A percentile compares a stretch with the other conserved stretches of the same genome.
Evolutionary conservation across 2,797 vertebrate species (phyloP).

Genomic region (Selene dorsalis): DNA sequence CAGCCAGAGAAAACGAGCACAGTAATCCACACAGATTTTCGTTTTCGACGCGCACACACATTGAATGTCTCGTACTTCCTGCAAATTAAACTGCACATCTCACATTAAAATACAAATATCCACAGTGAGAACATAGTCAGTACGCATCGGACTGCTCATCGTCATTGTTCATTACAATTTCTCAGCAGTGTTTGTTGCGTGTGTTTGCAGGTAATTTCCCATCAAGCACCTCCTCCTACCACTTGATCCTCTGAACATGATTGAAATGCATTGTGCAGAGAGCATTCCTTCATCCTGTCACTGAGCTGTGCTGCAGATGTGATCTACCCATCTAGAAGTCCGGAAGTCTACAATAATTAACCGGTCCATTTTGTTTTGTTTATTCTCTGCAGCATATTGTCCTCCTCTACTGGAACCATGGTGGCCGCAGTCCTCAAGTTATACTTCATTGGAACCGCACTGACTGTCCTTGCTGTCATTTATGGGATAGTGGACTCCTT

Average conservation of each 20-base stretch:
- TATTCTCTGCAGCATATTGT: constrained; percentile 8
- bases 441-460: constrained; percentile 67
- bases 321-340: background rate
- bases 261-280: background rate
- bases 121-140: background rate
- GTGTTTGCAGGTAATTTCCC: background rate
- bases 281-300: background rate
- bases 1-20: no score
- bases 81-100: background rate
- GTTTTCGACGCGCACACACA: background rate
- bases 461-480: constrained; percentile 65
- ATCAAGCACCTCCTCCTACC: background rate
- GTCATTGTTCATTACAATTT: fast-evolving
- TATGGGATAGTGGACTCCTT: constrained; percentile 73
- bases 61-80: background rate
- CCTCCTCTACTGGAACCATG: constrained; percentile 39
- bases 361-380: background rate
- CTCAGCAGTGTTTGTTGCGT: background rate
- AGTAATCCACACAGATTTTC: background rate
- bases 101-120: background rate
- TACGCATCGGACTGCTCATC: fast-evolving
- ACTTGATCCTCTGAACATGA: background rate
- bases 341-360: background rate
- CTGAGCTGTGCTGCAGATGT: no score
- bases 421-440: constrained; percentile 66